phyloP scores from a whole-genome alignment of 2,797 vertebrate genomes.

The Merluccius polli region DNA sequence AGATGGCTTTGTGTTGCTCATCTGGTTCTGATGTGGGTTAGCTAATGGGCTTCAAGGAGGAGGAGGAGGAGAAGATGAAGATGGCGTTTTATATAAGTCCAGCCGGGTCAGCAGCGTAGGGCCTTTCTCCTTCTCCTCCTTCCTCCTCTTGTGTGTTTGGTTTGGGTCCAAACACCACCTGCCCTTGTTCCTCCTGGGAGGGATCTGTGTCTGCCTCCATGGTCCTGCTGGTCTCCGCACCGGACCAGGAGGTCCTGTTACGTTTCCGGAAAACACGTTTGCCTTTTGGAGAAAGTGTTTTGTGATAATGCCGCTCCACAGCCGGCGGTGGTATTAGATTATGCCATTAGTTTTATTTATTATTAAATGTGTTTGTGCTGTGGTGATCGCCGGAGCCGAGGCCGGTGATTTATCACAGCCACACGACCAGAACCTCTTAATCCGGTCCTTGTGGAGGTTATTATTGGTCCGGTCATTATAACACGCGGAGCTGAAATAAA shows the following conservation, averaged over 20 bases:
- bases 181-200: neutral
- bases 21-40: neutral
- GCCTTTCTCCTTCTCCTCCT: neutral
- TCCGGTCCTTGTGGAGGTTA: neutral
- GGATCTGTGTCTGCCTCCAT: too few species aligned
- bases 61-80: neutral
- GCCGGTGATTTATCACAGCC: neutral
- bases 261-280: neutral
- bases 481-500: neutral
- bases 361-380: neutral
- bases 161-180: neutral
- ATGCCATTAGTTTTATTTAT: too few species aligned
- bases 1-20: neutral
- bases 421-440: neutral
- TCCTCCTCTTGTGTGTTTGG: too few species aligned
- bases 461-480: neutral
- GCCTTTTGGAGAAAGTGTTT: neutral
- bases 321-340: too few species aligned
- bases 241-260: neutral
- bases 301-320: neutral
- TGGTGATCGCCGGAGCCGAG: neutral
- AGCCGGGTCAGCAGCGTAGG: neutral
- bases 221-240: neutral
- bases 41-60: neutral
- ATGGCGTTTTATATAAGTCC: neutral